Conservation (phyloP, 2,797 vertebrate species). For the Myiotriccus ornatus region DNA sequence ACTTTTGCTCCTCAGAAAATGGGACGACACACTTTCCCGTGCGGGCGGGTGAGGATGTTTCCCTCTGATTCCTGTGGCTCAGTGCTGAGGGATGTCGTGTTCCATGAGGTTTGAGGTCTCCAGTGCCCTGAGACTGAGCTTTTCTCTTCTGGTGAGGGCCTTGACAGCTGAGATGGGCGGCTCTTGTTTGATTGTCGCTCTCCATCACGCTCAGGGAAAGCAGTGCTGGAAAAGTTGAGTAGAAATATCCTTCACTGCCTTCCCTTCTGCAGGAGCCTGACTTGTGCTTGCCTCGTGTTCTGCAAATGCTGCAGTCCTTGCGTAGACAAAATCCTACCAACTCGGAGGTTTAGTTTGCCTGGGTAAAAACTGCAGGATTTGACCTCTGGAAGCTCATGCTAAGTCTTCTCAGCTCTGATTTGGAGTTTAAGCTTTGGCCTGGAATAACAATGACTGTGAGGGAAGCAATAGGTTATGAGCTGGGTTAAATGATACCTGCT, state of each 20-base stretch:
- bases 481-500: constrained; percentile 57
- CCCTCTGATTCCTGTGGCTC: neutral
- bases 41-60: neutral
- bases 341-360: neutral
- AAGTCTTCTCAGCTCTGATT: constrained; percentile 70
- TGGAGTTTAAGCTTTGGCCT: constrained; percentile 74
- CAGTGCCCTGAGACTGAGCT: neutral
- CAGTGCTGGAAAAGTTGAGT: neutral
- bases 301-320: neutral
- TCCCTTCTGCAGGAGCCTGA: neutral
- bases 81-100: neutral
- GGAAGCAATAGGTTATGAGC: constrained; percentile 65
- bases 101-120: neutral
- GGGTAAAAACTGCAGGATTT: constrained; percentile 24
- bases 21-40: neutral
- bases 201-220: neutral
- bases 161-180: accelerated
- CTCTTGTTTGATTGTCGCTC: neutral
- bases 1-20: neutral
- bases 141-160: neutral
- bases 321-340: neutral
- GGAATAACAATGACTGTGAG: constrained; percentile 70
- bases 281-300: neutral
- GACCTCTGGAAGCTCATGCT: constrained; percentile 36
- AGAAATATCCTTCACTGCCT: neutral